Conservation (phyloP, 1,140 invertebrate genomes). For the Drosophila busckii region DNA sequence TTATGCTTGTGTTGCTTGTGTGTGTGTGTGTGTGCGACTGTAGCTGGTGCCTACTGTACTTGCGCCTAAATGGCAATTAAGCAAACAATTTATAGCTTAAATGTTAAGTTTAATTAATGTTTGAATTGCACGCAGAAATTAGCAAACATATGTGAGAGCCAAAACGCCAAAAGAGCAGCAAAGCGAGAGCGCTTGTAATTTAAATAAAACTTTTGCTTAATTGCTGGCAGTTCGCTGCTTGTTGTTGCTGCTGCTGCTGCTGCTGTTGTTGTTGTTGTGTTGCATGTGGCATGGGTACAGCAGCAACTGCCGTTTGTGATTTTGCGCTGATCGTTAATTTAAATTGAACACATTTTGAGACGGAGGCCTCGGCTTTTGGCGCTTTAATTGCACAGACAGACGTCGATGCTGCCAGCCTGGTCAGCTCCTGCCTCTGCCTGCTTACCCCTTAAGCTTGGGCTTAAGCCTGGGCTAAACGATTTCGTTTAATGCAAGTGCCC, state of each 20-base stretch:
- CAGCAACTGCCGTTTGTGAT: constrained; percentile 50
- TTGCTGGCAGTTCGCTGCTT: constrained; percentile 42
- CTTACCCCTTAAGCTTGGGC: constrained; percentile 3
- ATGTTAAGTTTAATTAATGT: constrained; percentile 75
- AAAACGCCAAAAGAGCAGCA: constrained; percentile 3
- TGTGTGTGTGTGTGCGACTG: neutral
- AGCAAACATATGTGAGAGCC: constrained; percentile 65
- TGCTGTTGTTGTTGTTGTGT: too few relatives aligned
- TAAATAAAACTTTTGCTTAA: constrained; percentile 77
- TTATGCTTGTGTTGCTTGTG: constrained; percentile 38
- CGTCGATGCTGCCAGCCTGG: constrained; percentile 11
- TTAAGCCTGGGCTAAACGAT: constrained; percentile 54
- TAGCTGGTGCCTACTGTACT: constrained; percentile 1
- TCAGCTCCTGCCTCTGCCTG: constrained; percentile 3
- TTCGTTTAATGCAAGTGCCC: constrained; percentile 74
- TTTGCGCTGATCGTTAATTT: constrained; percentile 68
- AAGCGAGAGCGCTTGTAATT: constrained; percentile 54
- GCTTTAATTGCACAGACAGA: constrained; percentile 57
- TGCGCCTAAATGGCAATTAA: constrained; percentile 71
- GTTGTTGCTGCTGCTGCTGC: constrained; percentile 20
- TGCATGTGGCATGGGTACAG: too few relatives aligned
- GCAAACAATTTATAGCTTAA: constrained; percentile 74
- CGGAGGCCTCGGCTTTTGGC: constrained; percentile 39
- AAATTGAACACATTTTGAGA: constrained; percentile 76
- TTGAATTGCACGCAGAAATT: constrained; percentile 73